A percentile compares a stretch with the other conserved stretches of the same genome.
These are phyloP conservation scores for Diuraphis noxia DNA, from an alignment of 1,140 invertebrate genomes.

Conservation along the genomic window DNA sequence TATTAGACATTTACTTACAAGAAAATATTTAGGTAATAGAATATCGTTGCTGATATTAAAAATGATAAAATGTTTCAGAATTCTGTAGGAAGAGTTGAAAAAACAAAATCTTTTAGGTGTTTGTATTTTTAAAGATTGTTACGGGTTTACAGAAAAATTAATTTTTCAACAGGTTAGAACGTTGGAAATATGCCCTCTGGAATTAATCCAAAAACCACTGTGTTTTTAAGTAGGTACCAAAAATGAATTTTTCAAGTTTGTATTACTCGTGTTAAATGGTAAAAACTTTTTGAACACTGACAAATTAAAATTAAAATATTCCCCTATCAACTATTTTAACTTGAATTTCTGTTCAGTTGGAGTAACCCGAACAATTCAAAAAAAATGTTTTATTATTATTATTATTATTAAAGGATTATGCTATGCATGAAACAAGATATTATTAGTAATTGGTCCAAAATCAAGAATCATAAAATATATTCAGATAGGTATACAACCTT, in stretches of 20 bases:
- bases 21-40: background rate
- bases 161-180: constrained; percentile 12
- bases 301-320: background rate
- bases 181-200: constrained; percentile 31
- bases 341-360: background rate
- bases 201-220: background rate
- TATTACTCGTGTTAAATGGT: background rate
- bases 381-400: background rate
- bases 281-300: background rate
- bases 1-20: background rate
- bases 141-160: background rate
- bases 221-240: background rate
- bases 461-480: background rate
- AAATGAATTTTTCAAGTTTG: background rate
- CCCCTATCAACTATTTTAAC: background rate
- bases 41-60: background rate
- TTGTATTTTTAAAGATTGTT: background rate
- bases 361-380: background rate
- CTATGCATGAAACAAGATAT: background rate
- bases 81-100: background rate
- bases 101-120: background rate
- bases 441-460: background rate
- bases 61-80: background rate
- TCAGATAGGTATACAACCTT: no score
- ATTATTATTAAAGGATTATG: background rate